A percentile compares a stretch with the other conserved stretches of the same genome.
Evolutionary conservation across 2,888 invertebrate genomes (phyloP).

Genomic region (Cephalotes varians): DNA sequence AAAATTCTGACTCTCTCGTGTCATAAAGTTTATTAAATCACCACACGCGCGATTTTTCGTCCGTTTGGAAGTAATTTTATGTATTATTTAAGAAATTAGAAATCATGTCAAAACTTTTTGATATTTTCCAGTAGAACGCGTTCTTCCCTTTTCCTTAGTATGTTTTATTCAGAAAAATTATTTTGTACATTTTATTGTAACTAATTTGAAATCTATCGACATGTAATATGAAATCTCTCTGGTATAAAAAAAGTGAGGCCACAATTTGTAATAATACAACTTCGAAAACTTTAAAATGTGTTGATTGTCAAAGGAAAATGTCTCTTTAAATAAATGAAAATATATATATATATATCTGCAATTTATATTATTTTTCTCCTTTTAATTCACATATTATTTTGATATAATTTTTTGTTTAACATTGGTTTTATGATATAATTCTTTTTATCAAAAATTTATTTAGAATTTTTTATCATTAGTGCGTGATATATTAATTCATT

Average conservation of each 20-base stretch:
- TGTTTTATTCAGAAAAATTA: neutral
- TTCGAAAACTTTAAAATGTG: neutral
- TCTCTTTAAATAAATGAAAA: conserved; percentile 7
- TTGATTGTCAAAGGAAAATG: conserved; percentile 1
- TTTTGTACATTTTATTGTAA: neutral
- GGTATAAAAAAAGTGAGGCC: neutral
- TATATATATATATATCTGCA: neutral
- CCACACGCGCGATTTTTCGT: neutral
- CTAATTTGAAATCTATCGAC: neutral
- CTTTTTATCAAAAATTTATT: neutral
- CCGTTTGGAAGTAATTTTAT: neutral
- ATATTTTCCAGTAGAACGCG: neutral
- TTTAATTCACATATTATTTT: neutral
- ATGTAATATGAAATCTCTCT: neutral
- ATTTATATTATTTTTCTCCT: neutral
- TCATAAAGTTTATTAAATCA: conserved; percentile 61
- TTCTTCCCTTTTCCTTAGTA: neutral
- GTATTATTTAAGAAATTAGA: neutral
- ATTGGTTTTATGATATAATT: neutral
- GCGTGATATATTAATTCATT: too few relatives aligned
- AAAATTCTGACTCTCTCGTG: conserved; percentile 78
- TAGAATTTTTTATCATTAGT: neutral
- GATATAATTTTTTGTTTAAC: neutral
- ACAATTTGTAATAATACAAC: conserved; percentile 16
- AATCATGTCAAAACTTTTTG: neutral